Base-by-base conservation (phyloP, 1,140 invertebrate genomes). In the Trichonephila clavata region DNA sequence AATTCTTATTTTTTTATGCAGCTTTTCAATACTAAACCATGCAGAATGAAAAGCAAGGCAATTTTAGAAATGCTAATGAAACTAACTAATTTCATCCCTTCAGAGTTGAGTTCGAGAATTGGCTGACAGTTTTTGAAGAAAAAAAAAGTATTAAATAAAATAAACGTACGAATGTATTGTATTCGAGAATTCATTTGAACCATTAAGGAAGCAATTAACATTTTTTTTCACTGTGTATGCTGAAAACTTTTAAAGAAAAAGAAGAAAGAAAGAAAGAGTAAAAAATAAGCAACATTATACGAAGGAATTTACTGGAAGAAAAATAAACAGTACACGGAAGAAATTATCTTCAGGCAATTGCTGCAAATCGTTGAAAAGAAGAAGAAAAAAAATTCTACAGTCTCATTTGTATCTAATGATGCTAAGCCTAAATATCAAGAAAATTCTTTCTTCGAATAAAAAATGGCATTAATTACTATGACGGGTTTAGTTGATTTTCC, bases 321-420 rank as follows among this genome's bases (percentile, higher is more conserved):
- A 39, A 39, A 43, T 39, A n/a, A 81, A 20, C 21, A n/a, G 80
- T 39, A 81, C 43, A 65, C 27, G 77, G 39, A 80, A 80, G 77
- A 80, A 86, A 60, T n/a, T 86, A 59, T 86, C 83, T 39, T 27
- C 16, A n/a, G 83, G 83, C 83, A 60, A 57, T 86, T 59, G 57
- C 83, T 10, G 18, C 43, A 81, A 81, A 81, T 50, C 39, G 21
- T 59, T 86, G 10, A 86, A 14, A 50, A 50, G 50, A 50, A 50
- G 10, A 3, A 21, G 14, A 59, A 59, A 86, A 86, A 60, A 86
- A 24, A 57, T n/a, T n/a, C 5, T 14, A 50, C 83, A 59, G 14
- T 57, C 21, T 86, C 83, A 86, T 86, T 86, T 86, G 50, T 24
- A 86, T 86, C 39, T 86, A 86, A 86, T 86, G 83, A 86, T 86